These are phyloP conservation scores for Drosophila virilis DNA, from an alignment of 1,140 invertebrate genomes.

Conservation along the genomic window DNA sequence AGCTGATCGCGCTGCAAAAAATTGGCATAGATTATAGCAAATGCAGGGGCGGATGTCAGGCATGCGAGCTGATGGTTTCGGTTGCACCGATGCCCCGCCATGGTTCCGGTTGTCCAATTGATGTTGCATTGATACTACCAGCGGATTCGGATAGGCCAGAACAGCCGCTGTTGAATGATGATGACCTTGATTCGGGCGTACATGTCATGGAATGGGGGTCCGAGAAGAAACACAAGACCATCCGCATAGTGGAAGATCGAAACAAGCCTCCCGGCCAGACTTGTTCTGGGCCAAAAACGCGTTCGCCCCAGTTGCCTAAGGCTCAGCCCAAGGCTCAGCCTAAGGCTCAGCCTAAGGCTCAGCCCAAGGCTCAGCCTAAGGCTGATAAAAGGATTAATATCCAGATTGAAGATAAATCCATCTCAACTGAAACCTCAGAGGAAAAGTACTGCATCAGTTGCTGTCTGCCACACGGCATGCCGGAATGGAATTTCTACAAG, in stretches of 20 bases:
- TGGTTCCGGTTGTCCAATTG: not conserved
- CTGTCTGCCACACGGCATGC: not conserved
- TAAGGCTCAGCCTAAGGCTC: no score
- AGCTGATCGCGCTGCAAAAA: not conserved
- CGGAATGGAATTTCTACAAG: conserved; percentile 48
- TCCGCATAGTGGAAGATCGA: not conserved
- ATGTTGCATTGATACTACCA: conserved; percentile 10
- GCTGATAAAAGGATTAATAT: no score
- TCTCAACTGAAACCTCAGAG: not conserved
- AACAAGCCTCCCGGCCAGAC: no score
- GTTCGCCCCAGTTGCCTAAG: no score
- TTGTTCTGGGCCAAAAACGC: no score
- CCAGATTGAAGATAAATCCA: not conserved
- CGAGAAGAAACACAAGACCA: not conserved
- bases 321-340: no score
- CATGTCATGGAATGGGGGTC: not conserved
- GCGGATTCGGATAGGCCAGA: not conserved
- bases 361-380: no score
- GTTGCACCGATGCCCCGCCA: not conserved
- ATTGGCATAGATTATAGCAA: not conserved
- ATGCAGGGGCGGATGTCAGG: not conserved
- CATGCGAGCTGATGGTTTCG: conserved; percentile 6
- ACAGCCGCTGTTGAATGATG: not conserved
- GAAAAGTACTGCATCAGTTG: not conserved
- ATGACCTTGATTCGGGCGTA: not conserved